Evolutionary conservation across 2,797 vertebrate genomes (phyloP), one percentile per base, ranked within the genome.

Genomic region (Crax fasciolata): DNA sequence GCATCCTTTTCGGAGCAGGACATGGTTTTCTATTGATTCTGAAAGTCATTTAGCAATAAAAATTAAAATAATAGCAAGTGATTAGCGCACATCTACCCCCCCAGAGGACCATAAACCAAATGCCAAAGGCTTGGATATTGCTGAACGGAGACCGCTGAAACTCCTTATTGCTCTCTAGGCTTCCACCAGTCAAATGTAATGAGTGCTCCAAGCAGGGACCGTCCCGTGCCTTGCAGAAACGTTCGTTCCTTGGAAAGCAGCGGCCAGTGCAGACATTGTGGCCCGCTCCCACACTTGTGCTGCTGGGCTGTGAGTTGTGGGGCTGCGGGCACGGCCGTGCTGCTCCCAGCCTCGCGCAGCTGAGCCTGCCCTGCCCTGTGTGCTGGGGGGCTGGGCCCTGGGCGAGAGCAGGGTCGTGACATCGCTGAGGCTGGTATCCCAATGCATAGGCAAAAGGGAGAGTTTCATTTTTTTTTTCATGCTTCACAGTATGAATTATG

Each of bases 271-370:
- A 63, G 55, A 1, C 20, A 16, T 20, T 6, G 1, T 1, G 2
- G 52, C 6, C 39, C 59, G 52, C 44, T 59, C 61, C 52, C 20
- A 7, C 3, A 18, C 35, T 35, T 35, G 35, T 30, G 38, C 61
- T 30, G 43, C 52, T 61, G 54, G 51, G 18, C 54, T 19, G 54
- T n/a, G 18, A 17, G 18, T 28, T 55, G 30, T 4, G 11, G 51
- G 57, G 46, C 59, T 43, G 76, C 30, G 7, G 52, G 38, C 48
- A 10, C 6, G 21, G 71, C 57, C 32, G 4, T 4, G 71, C 39
- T n/a, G 1, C 5, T 7, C 0, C 2, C 6, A 27, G 9, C 52
- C 14, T 6, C 2, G 12, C 13, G 0, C 23, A 20, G 46, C 52
- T 61, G 4, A 0, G 1, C 1, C 2, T 2, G 2, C 15, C 23